Evolutionary conservation across 2,888 invertebrate genomes (phyloP).

Genomic region (Amphipyra berbera): DNA sequence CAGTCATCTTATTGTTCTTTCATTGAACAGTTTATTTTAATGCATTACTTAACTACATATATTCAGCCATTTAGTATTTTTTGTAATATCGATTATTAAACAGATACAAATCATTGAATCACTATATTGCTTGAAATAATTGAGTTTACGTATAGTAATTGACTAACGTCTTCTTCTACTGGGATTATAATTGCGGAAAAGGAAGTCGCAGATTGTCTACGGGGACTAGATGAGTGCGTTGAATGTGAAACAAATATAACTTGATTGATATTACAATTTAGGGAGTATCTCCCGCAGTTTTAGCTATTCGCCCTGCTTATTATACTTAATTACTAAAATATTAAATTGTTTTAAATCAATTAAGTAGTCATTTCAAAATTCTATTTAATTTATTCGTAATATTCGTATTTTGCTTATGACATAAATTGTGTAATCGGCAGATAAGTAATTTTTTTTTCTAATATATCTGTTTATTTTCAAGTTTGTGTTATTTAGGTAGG

Average conservation of each 20-base stretch:
- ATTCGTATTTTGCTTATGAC: no score
- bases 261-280: not conserved
- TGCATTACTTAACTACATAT: slow-evolving; percentile 39
- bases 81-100: slow-evolving; percentile 34
- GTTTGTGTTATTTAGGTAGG: not conserved
- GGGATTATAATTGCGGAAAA: slow-evolving; percentile 70
- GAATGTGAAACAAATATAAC: slow-evolving; percentile 25
- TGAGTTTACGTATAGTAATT: slow-evolving; percentile 15
- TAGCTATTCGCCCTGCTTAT: no score
- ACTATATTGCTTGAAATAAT: slow-evolving; percentile 10
- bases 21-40: slow-evolving; percentile 59
- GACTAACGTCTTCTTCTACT: slow-evolving; percentile 33
- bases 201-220: slow-evolving; percentile 75
- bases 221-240: slow-evolving; percentile 46
- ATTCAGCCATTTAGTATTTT: slow-evolving; percentile 29
- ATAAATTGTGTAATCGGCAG: no score
- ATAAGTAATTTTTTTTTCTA: no score
- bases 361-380: no score
- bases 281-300: no score
- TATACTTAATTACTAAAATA: no score
- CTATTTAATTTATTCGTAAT: no score
- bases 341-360: no score
- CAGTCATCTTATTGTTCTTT: slow-evolving; percentile 53
- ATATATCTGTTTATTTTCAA: no score
- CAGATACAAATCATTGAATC: slow-evolving; percentile 31